Conservation (phyloP, 2,797 vertebrate genomes). For the Spondyliosoma cantharus region DNA sequence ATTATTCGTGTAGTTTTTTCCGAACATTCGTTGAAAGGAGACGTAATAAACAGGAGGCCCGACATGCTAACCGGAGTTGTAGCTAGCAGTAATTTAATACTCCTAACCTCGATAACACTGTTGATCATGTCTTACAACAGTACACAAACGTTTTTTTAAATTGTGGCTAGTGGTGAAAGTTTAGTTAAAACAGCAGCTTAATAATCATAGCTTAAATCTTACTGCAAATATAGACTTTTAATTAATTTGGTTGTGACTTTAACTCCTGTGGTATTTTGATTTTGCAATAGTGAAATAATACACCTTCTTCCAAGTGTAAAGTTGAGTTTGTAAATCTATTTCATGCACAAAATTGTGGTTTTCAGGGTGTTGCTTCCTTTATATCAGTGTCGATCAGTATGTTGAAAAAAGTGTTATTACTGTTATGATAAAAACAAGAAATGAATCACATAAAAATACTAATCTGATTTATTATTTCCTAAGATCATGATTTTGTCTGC, state of each 20-base stretch:
- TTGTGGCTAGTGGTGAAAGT: neutral
- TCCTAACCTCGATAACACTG: neutral
- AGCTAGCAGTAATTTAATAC: constrained; percentile 4
- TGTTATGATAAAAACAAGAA: too few species aligned
- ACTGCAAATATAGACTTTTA: too few species aligned
- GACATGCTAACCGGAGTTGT: constrained; percentile 35
- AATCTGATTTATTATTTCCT: neutral
- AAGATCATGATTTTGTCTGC: too few species aligned
- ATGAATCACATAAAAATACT: too few species aligned
- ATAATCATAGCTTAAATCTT: neutral
- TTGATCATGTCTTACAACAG: neutral
- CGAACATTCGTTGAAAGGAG: neutral
- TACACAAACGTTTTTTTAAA: neutral
- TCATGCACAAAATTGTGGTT: too few species aligned
- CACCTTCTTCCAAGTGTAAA: too few species aligned
- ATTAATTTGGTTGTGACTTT: neutral
- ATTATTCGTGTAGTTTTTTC: fast-evolving
- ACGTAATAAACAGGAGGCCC: constrained; percentile 16
- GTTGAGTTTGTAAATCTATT: too few species aligned
- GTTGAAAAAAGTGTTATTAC: too few species aligned
- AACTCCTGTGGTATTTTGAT: neutral
- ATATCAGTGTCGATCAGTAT: too few species aligned
- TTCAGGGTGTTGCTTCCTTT: too few species aligned
- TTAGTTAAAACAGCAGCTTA: too few species aligned
- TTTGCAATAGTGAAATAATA: neutral